A percentile compares a stretch with the other conserved stretches of the same genome.
Evolutionary conservation across 2,113 vertebrate genomes (phyloP).

Genomic region (Misgurnus mizolepis): DNA sequence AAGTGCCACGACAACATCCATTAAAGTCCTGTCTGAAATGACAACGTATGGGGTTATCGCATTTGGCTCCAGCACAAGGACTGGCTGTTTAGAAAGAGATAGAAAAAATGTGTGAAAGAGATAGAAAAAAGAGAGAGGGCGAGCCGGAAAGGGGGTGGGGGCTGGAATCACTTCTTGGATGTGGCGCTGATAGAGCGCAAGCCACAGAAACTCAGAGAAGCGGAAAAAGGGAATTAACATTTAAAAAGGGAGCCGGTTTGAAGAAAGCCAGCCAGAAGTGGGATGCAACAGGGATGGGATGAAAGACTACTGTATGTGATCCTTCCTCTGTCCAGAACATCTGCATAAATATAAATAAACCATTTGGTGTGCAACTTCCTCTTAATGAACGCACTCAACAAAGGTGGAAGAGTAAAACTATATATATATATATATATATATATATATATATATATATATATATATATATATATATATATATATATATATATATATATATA

Average conservation of each 20-base stretch:
- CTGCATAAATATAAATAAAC: constrained; percentile 52
- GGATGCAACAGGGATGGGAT: constrained; percentile 31
- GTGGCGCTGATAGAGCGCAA: constrained; percentile 32
- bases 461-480: too few species aligned
- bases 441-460: too few species aligned
- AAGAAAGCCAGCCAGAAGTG: constrained; percentile 41
- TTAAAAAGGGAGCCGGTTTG: constrained; percentile 58
- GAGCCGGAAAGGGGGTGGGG: constrained; percentile 31
- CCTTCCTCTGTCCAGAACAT: constrained; percentile 47
- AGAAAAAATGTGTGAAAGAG: constrained; percentile 38
- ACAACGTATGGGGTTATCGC: constrained; percentile 40
- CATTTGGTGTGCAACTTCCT: neutral
- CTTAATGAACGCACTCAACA: neutral
- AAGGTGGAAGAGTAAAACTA: too few species aligned
- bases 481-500: too few species aligned
- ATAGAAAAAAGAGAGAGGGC: constrained; percentile 27
- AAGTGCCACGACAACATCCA: neutral
- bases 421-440: too few species aligned
- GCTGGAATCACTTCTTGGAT: constrained; percentile 48
- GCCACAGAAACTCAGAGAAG: constrained; percentile 42
- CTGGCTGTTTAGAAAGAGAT: constrained; percentile 51
- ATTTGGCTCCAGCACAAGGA: constrained; percentile 57
- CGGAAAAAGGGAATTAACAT: constrained; percentile 62
- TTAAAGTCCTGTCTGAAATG: neutral
- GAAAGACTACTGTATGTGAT: constrained; percentile 54